A percentile compares a stretch with the other conserved stretches of the same genome.
These are phyloP conservation scores for Bombus waltoni DNA, from an alignment of 1,140 invertebrate species.

Conservation along the genomic window DNA sequence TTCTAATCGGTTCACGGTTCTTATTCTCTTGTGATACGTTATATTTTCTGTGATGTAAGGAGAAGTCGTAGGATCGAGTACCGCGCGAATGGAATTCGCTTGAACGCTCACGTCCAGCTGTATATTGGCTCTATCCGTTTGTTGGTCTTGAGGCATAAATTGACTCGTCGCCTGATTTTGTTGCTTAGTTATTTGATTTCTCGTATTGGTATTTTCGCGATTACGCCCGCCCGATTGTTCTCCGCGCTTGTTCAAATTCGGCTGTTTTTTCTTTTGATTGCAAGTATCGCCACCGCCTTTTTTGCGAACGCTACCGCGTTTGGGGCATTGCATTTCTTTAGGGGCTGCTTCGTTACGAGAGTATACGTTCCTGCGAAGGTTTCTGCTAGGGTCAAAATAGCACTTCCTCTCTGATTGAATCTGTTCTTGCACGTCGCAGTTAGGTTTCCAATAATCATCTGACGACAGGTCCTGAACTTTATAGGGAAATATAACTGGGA, in stretches of 20 bases:
- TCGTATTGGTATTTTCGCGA: not conserved
- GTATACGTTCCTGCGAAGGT: not conserved
- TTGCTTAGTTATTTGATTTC: not conserved
- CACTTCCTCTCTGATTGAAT: not conserved
- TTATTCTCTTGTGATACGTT: not conserved
- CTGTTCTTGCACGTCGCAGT: not conserved
- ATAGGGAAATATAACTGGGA: not conserved
- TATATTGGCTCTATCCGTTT: not conserved
- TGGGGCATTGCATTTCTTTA: not conserved
- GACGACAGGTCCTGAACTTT: not conserved
- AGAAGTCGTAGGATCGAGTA: not conserved
- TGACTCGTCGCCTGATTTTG: not conserved
- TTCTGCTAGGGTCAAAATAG: not conserved
- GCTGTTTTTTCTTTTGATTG: not conserved
- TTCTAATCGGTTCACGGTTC: not conserved
- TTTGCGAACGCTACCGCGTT: not conserved
- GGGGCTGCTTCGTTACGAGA: not conserved
- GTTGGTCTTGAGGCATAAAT: not conserved
- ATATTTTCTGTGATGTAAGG: not conserved
- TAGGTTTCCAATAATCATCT: constrained; percentile 1
- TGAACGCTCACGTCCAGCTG: constrained; percentile 2
- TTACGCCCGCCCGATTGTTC: not conserved
- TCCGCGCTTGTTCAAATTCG: not conserved
- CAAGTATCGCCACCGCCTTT: constrained; percentile 46
- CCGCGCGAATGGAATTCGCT: not conserved